These are phyloP conservation scores for Orthosia incerta DNA, from an alignment of 2,888 invertebrate genomes.

Conservation along the genomic window DNA sequence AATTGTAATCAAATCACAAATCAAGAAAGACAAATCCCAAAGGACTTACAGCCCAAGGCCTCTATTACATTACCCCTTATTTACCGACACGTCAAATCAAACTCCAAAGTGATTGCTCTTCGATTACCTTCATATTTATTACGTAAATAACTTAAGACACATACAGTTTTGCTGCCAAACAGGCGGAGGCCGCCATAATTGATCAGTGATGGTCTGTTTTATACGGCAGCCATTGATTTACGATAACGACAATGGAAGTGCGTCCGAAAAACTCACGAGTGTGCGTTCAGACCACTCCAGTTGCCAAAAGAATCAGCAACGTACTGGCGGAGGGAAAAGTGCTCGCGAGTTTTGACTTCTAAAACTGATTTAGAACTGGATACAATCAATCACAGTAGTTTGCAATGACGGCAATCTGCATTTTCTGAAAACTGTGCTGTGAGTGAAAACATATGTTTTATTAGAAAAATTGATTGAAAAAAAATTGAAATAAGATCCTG, in stretches of 20 bases:
- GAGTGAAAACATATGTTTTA: too few relatives aligned
- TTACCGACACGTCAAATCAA: slow-evolving; percentile 37
- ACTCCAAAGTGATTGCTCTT: slow-evolving; percentile 39
- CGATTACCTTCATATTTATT: slow-evolving; percentile 37
- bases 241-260: slow-evolving; percentile 82
- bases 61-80: slow-evolving; percentile 23
- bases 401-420: too few relatives aligned
- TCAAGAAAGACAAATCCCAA: too few relatives aligned
- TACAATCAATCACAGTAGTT: too few relatives aligned
- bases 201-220: slow-evolving; percentile 68
- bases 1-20: too few relatives aligned
- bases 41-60: too few relatives aligned
- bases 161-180: slow-evolving; percentile 54
- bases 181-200: slow-evolving; percentile 57
- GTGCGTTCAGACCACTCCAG: slow-evolving; percentile 75
- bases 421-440: background rate
- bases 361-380: too few relatives aligned
- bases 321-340: slow-evolving; percentile 70
- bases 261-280: slow-evolving; percentile 83
- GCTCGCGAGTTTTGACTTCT: slow-evolving; percentile 1
- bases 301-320: slow-evolving; percentile 87
- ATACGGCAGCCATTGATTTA: slow-evolving; percentile 80
- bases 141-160: slow-evolving; percentile 58
- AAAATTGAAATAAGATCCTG: too few relatives aligned
- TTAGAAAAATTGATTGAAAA: too few relatives aligned